phyloP scores from a whole-genome alignment of 2,888 invertebrate species.

The Sceliomorpha sp. region DNA sequence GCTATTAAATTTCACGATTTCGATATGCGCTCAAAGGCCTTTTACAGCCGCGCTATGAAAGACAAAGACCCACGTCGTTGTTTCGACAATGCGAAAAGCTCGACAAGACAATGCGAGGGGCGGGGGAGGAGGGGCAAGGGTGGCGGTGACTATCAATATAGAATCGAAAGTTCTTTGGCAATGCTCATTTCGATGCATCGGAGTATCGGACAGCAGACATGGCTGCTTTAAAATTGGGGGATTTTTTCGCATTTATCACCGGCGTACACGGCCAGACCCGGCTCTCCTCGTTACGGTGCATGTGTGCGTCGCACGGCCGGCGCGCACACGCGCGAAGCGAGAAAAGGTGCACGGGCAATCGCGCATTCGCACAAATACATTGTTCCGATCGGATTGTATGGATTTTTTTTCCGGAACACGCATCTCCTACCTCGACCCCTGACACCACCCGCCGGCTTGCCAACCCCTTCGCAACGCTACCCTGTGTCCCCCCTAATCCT shows the following conservation, averaged over 20 bases:
- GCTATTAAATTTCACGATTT: conserved; percentile 7
- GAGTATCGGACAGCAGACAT: conserved; percentile 37
- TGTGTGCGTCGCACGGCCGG: conserved; percentile 52
- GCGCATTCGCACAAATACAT: conserved; percentile 78
- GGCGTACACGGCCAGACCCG: conserved; percentile 70
- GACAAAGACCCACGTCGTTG: conserved; percentile 43
- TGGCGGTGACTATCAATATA: conserved; percentile 20
- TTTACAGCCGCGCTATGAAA: conserved; percentile 31
- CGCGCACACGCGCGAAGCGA: conserved; percentile 45
- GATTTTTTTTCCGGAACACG: conserved; percentile 78
- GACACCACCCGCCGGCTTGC: conserved; percentile 48
- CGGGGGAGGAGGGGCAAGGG: too few relatives aligned
- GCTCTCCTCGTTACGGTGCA: conserved; percentile 67
- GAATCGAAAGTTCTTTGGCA: conserved; percentile 40
- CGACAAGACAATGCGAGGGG: conserved; percentile 20
- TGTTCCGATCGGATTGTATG: conserved; percentile 80
- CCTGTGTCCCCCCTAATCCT: conserved; percentile 30
- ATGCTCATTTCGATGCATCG: conserved; percentile 26
- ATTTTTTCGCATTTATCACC: conserved; percentile 76
- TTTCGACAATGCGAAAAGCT: conserved; percentile 3
- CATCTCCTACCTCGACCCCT: conserved; percentile 60
- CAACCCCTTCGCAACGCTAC: conserved; percentile 40
- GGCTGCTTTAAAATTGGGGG: conserved; percentile 61
- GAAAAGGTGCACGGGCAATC: conserved; percentile 73
- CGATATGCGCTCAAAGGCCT: conserved; percentile 37